Evolutionary conservation across 2,888 invertebrate genomes (phyloP), one percentile per base, ranked within the genome.

Genomic region (Choreutis nemorana): DNA sequence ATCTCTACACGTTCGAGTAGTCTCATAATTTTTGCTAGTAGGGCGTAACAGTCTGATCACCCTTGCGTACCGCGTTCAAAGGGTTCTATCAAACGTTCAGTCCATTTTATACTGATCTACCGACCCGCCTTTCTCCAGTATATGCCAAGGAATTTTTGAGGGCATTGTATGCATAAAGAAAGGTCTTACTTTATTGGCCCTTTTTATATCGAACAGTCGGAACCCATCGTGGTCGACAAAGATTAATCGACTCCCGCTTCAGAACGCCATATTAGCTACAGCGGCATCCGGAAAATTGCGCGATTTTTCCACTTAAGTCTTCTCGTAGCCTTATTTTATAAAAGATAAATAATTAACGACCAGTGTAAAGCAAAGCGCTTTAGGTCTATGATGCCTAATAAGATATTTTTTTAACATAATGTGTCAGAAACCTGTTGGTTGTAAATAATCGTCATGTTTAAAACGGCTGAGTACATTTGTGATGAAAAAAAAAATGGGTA

Each of bases 261-360:
- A 50, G 60, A 64, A 64, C 56, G 59, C 60, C 64, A 61, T 70
- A 71, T 73, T 72, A 70, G 64, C 65, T 70, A 62, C 66, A 70
- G 64, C 63, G 67, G 70, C 59, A 68, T 72, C 67, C 64, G 65
- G 67, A 72, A 75, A 71, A 72, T 68, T 65, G 65, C 61, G 50
- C 58, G 62, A 70, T 66, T 73, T 75, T 72, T 68, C 65, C 58
- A 55, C 64, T 61, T 51, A 55, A 58, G 45, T 59, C 60, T n/a
- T n/a, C n/a, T n/a, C n/a, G n/a, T n/a, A n/a, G n/a, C n/a, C n/a
- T n/a, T n/a, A n/a, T n/a, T n/a, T n/a, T n/a, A n/a, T n/a, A n/a
- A n/a, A n/a, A n/a, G n/a, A n/a, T n/a, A n/a, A n/a, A n/a, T n/a
- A n/a, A n/a, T n/a, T n/a, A n/a, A n/a, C n/a, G n/a, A n/a, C n/a